phyloP scores from a whole-genome alignment of 2,797 vertebrate genomes.

The Anguilla anguilla region DNA sequence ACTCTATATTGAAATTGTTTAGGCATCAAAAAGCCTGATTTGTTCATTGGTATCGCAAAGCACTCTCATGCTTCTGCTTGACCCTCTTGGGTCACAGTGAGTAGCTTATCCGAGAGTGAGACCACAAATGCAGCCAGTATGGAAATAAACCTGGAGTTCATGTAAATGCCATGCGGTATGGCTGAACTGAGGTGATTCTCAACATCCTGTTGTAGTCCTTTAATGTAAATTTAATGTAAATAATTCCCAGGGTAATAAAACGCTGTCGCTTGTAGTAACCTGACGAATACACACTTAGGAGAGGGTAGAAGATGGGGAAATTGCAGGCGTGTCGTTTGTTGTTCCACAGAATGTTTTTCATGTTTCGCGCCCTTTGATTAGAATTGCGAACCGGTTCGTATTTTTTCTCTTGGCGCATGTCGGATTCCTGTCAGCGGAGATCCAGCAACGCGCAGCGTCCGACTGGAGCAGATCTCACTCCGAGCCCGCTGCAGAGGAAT shows the following conservation, averaged over 20 bases:
- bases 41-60: background rate
- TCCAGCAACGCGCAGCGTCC: background rate
- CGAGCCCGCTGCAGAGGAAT: slow-evolving; percentile 16
- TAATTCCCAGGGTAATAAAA: background rate
- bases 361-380: background rate
- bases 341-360: background rate
- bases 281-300: background rate
- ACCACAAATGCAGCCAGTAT: background rate
- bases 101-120: background rate
- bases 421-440: background rate
- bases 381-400: background rate
- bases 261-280: background rate
- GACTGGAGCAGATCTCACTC: background rate
- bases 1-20: background rate
- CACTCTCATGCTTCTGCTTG: background rate
- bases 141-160: background rate
- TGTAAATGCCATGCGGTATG: background rate
- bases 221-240: background rate
- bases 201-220: background rate
- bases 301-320: background rate
- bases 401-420: background rate
- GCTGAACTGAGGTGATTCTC: background rate
- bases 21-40: background rate
- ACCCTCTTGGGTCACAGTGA: background rate
- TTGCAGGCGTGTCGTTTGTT: background rate